Evolutionary conservation across 2,797 vertebrate genomes (phyloP).

Genomic region (Pteropus rufus): DNA sequence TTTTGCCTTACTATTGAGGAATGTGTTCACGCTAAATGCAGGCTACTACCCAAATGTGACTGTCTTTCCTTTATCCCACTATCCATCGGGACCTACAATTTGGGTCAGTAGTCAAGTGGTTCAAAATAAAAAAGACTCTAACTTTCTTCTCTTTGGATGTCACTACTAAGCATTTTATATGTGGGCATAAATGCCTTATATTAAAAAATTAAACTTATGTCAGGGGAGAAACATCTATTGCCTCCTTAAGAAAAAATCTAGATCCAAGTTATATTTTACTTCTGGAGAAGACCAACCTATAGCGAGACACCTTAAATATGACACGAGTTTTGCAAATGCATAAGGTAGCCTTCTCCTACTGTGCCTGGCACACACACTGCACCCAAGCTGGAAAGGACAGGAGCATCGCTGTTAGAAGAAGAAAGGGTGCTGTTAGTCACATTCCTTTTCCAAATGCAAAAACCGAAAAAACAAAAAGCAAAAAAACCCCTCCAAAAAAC

Average conservation of each 20-base stretch:
- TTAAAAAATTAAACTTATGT: not conserved
- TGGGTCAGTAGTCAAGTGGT: slow-evolving; percentile 20
- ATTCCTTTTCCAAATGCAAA: slow-evolving; percentile 31
- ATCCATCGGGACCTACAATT: not conserved
- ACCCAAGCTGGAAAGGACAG: not conserved
- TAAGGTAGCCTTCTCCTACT: not conserved
- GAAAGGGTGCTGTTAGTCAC: not conserved
- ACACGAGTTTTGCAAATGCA: not conserved
- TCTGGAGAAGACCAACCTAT: not conserved
- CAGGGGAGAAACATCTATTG: slow-evolving; percentile 5
- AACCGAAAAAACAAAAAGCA: not conserved
- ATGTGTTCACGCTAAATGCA: not conserved
- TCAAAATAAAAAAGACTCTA: slow-evolving; percentile 30
- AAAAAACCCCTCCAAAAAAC: not conserved
- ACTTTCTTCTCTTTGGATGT: slow-evolving; percentile 3
- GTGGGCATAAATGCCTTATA: not conserved
- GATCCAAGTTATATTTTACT: not conserved
- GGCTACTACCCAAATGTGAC: not conserved
- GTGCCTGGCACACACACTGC: not conserved
- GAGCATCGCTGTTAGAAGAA: not conserved
- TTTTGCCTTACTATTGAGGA: not conserved
- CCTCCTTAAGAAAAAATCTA: not conserved
- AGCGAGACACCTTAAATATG: not conserved
- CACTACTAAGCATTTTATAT: not conserved
- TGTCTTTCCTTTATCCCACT: not conserved